phyloP scores from a whole-genome alignment of 2,797 vertebrate species.

The Discoglossus pictus region DNA sequence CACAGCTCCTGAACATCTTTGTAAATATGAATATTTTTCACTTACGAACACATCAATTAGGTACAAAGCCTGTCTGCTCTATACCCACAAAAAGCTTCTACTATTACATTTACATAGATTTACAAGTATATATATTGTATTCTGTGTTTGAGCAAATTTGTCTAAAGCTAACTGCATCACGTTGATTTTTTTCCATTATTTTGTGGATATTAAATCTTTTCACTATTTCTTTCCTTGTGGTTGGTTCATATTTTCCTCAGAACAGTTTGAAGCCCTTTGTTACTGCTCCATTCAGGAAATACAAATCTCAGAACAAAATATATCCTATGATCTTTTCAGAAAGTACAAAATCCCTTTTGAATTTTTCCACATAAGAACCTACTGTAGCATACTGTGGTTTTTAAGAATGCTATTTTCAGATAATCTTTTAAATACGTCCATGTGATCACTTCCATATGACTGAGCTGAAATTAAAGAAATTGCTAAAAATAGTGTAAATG shows the following conservation, averaged over 20 bases:
- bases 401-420: not conserved
- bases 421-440: not conserved
- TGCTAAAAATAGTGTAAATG: not conserved
- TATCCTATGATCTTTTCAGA: not conserved
- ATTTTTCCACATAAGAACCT: not conserved
- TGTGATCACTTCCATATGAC: not conserved
- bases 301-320: not conserved
- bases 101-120: too few species aligned
- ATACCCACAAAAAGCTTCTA: too few species aligned
- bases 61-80: too few species aligned
- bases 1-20: too few species aligned
- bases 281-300: not conserved
- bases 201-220: too few species aligned
- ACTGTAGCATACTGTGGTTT: constrained; percentile 2
- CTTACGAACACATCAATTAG: too few species aligned
- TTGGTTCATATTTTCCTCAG: not conserved
- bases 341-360: constrained; percentile 3
- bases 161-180: too few species aligned
- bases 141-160: too few species aligned
- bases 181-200: too few species aligned
- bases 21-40: too few species aligned
- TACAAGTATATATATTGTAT: too few species aligned
- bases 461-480: not conserved
- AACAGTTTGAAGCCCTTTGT: not conserved
- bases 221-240: too few species aligned